Conservation (phyloP, 1,140 invertebrate genomes). For the Heterodera schachtii region DNA sequence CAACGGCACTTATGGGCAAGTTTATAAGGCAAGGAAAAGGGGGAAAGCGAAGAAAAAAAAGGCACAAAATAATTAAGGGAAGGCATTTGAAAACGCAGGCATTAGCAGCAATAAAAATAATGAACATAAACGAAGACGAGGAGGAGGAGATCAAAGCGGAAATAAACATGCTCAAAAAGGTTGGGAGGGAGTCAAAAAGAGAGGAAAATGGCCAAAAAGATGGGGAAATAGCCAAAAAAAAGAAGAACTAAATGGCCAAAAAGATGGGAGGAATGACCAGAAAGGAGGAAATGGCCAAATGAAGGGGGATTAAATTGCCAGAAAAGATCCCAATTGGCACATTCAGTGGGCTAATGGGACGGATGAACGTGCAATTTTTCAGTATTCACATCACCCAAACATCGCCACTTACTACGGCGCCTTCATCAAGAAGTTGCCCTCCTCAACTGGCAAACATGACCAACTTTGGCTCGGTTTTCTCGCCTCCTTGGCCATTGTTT, state of each 20-base stretch:
- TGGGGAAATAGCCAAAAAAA: background rate
- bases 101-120: constrained; percentile 98
- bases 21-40: constrained; percentile 77
- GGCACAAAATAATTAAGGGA: constrained; percentile 75
- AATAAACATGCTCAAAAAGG: constrained; percentile 97
- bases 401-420: constrained; percentile 99
- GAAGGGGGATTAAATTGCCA: too few species aligned
- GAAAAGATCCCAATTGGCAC: too few species aligned
- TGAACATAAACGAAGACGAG: constrained; percentile 99
- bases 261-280: too few species aligned
- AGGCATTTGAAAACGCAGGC: constrained; percentile 99
- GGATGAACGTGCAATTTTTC: too few species aligned
- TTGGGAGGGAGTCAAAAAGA: too few species aligned
- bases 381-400: constrained; percentile 98
- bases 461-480: constrained; percentile 74
- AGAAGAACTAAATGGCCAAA: too few species aligned
- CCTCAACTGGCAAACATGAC: constrained; percentile 92
- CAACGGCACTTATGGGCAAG: constrained; percentile 99
- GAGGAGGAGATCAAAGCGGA: constrained; percentile 99
- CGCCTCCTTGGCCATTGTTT: constrained; percentile 69
- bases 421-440: constrained; percentile 94
- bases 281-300: too few species aligned
- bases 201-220: constrained; percentile 75
- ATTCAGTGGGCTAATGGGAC: too few species aligned
- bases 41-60: constrained; percentile 24